Evolutionary conservation across 1,140 invertebrate genomes (phyloP).

Genomic region (Drosophila pandora): DNA sequence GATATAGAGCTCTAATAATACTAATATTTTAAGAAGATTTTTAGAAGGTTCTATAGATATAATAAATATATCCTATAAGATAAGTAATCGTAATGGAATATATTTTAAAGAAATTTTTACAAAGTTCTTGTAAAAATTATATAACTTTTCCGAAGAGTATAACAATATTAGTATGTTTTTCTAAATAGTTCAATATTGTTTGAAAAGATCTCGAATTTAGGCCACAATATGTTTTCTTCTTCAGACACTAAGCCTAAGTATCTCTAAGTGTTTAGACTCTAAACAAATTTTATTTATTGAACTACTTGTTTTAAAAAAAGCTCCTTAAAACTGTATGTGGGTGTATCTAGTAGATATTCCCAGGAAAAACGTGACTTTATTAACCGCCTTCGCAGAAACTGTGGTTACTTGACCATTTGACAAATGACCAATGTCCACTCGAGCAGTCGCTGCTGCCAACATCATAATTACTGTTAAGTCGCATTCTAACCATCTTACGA

Average conservation of each 20-base stretch:
- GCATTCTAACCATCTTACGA: slow-evolving; percentile 28
- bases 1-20: too few species aligned
- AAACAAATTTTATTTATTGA: background rate
- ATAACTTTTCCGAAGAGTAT: too few species aligned
- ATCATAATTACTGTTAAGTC: slow-evolving; percentile 22
- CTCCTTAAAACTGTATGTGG: too few species aligned
- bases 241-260: background rate
- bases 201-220: background rate
- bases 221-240: background rate
- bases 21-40: too few species aligned
- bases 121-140: too few species aligned
- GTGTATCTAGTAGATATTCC: background rate
- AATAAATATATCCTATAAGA: too few species aligned
- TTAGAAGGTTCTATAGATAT: too few species aligned
- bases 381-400: background rate
- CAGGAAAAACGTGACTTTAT: background rate
- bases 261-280: too few species aligned
- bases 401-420: background rate
- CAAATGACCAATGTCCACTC: slow-evolving; percentile 8
- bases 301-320: background rate
- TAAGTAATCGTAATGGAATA: too few species aligned
- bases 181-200: too few species aligned
- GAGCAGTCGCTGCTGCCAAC: slow-evolving; percentile 24
- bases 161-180: too few species aligned
- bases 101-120: too few species aligned